Conservation (phyloP, 2,888 invertebrate genomes). For the Dendrolimus houi region DNA sequence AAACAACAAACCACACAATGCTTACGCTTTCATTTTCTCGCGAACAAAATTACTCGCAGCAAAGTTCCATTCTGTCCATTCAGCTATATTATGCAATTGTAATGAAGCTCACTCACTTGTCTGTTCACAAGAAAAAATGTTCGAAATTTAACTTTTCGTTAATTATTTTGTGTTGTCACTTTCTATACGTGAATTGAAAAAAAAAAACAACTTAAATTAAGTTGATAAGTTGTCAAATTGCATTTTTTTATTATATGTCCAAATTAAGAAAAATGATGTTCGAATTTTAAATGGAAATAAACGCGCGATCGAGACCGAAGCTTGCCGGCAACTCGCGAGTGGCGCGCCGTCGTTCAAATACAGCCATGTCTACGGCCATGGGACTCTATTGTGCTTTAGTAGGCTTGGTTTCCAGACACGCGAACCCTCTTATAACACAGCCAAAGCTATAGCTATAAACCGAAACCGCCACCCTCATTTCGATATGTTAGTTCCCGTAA, state of each 20-base stretch:
- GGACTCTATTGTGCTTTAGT: conserved; percentile 51
- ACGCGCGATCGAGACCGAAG: conserved; percentile 68
- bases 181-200: conserved; percentile 5
- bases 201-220: not conserved
- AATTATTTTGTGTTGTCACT: conserved; percentile 13
- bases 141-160: conserved; percentile 18
- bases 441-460: conserved; percentile 39
- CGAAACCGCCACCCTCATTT: conserved; percentile 23
- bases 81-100: conserved; percentile 31
- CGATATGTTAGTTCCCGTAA: conserved; percentile 7
- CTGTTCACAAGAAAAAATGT: too few species aligned
- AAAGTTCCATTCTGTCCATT: conserved; percentile 57
- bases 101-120: conserved; percentile 36
- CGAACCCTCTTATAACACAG: conserved; percentile 49
- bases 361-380: conserved; percentile 52
- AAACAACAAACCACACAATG: conserved; percentile 41
- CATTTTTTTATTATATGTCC: conserved; percentile 6
- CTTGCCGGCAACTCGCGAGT: conserved; percentile 63
- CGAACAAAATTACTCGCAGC: conserved; percentile 53
- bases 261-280: conserved; percentile 22
- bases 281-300: conserved; percentile 41
- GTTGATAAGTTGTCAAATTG: not conserved
- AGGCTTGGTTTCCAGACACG: conserved; percentile 56
- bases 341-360: conserved; percentile 37
- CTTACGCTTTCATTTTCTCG: conserved; percentile 71